Base-by-base conservation (phyloP, 2,797 vertebrate genomes). In the Sandelia bainsii region DNA sequence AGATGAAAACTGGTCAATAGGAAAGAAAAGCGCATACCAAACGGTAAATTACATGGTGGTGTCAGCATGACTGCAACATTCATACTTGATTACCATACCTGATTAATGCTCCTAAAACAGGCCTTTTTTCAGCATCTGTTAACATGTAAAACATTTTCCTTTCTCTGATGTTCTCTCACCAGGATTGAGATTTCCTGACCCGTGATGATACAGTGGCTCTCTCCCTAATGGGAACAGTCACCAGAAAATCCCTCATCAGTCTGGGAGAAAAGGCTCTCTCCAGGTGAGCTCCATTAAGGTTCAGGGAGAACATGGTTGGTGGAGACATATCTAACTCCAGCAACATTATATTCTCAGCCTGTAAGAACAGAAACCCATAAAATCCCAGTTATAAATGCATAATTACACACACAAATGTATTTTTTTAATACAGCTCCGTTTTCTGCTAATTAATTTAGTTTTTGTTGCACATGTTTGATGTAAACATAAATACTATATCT, bases 311-410 rank as follows among this genome's bases (percentile, higher is more conserved):
- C 90, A 98, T 94, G 48, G 96, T 94, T 0, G 98, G 97, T 16
- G 97, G 96, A 46, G 95, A 95, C 87, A 98, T 94, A 77, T 99
- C 98, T 84, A 99, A 81, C 90, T 99, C 97, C 93, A 99, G 61
- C 81, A 99, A 95, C 96, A 99, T 96, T 68, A 99, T 94, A 82
- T 99, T 99, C 92, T 99, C 98, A 48, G 97, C 97, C 98, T 99
- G 88, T 19, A 23, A 45, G 37, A 45, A 29, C 20, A 78, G 7
- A 88, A 1, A 5, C 23, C 19, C 53, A 17, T 14, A 19, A 51
- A 57, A 7, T 0, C 34, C 1, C 23, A 8, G 25, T 42, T 27
- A 29, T 17, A 19, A 44, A 23, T 63, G 6, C 1, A 45, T 1
- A 19, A 45, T 49, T 39, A 32, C 3, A 34, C 17, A n/a, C 54